Conservation (phyloP, 1,140 invertebrate genomes). For the Hyphantria cunea region DNA sequence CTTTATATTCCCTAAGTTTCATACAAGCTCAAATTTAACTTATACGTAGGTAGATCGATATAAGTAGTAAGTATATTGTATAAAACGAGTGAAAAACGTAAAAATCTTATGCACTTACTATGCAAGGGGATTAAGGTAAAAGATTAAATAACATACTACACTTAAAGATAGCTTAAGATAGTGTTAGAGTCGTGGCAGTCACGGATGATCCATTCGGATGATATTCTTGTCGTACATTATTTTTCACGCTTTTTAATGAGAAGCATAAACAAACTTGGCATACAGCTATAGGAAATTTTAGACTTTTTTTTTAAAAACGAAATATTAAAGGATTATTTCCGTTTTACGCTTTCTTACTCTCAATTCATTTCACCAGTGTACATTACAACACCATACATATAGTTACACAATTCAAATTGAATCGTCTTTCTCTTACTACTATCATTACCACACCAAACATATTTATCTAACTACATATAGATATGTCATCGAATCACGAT, state of each 20-base stretch:
- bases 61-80: constrained; percentile 75
- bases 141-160: constrained; percentile 70
- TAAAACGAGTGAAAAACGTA: constrained; percentile 80
- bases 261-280: constrained; percentile 23
- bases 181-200: constrained; percentile 46
- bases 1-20: constrained; percentile 50
- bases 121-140: constrained; percentile 74
- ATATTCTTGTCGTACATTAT: constrained; percentile 13
- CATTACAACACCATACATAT: constrained; percentile 14
- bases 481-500: constrained; percentile 78
- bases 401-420: constrained; percentile 27
- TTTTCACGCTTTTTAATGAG: constrained; percentile 22
- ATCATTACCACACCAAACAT: constrained; percentile 61
- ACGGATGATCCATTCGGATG: constrained; percentile 20
- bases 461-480: constrained; percentile 76
- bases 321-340: too few relatives aligned
- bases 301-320: too few relatives aligned
- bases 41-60: constrained; percentile 71
- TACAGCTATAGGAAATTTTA: constrained; percentile 5
- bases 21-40: constrained; percentile 78
- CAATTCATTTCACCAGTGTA: constrained; percentile 17
- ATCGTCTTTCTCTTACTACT: constrained; percentile 41
- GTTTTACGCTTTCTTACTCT: not conserved
- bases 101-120: constrained; percentile 71
- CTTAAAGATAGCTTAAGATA: constrained; percentile 77